Base-by-base conservation (phyloP, 2,113 vertebrate species). In the Marcusenius ussheri region DNA sequence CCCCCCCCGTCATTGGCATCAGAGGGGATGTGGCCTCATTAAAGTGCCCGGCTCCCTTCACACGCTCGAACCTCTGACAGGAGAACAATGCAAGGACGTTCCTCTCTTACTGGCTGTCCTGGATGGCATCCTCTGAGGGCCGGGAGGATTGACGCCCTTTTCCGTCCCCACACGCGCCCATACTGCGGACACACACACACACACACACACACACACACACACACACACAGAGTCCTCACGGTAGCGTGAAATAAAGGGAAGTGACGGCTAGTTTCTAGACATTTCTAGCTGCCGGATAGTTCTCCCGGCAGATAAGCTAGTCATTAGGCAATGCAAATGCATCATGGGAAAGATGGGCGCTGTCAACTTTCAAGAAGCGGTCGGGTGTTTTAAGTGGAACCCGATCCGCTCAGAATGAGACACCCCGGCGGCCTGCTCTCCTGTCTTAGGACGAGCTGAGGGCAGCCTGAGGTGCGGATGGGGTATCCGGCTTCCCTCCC, bases 81-180 rank as follows among this genome's bases (percentile, higher is more conserved):
- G 74, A 80, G 74, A 80, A 80, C 74, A 80, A 80, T 80, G 74
- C 74, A 80, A 80, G 74, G 74, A 80, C 35, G 15, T 80, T 80
- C 35, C 74, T 80, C 15, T 80, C 35, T 19, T 80, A 39, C 17
- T 19, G 74, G 9, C 74, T 39, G 35, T 80, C 74, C 74, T 77
- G 70, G 31, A 15, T 35, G 31, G 70, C 70, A 77, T 77, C 70
- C 74, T 80, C 6, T 35, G 74, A 7, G 15, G 74, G 10, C 5
- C 15, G 35, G 35, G 31, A 80, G 74, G 35, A 80, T 80, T 5
- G 35, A 80, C 31, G 1, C 74, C 74, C 15, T 39, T 39, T 39
- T 80, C 74, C 35, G 74, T 17, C 74, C 74, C 11, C 74, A 39
- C 35, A 39, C 15, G 4, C 3, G 3, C 74, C 35, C 74, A 0